Conservation (phyloP, 2,797 vertebrate genomes). For the Sebastes umbrosus region DNA sequence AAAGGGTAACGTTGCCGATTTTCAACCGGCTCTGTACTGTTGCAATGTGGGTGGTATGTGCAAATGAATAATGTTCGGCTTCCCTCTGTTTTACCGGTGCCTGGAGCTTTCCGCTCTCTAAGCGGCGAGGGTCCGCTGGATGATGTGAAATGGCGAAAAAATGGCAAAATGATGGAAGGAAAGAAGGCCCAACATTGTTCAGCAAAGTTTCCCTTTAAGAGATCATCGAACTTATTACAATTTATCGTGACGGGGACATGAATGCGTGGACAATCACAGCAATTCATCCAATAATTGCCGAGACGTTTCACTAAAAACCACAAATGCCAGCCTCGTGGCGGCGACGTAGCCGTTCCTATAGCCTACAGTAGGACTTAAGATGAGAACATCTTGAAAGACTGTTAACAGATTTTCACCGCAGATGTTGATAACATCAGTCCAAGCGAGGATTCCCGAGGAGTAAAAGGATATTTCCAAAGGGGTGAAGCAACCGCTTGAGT, state of each 20-base stretch:
- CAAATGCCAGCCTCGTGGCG: background rate
- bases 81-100: too few species aligned
- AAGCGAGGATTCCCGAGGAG: slow-evolving; percentile 45
- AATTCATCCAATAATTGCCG: background rate
- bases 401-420: slow-evolving; percentile 1
- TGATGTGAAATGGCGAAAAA: too few species aligned
- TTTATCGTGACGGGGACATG: background rate
- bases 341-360: rapidly evolving
- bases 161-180: too few species aligned
- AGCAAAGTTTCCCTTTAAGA: too few species aligned
- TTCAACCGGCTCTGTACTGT: too few species aligned
- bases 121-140: too few species aligned
- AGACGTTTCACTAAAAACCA: background rate
- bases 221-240: background rate
- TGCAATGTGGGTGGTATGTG: rapidly evolving
- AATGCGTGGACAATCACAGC: background rate
- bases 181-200: too few species aligned
- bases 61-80: too few species aligned
- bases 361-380: background rate
- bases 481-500: slow-evolving; percentile 39
- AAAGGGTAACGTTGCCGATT: background rate
- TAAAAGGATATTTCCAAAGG: slow-evolving; percentile 50
- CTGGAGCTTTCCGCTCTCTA: too few species aligned
- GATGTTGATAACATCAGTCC: slow-evolving; percentile 54
- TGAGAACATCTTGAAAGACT: slow-evolving; percentile 3